phyloP scores from a whole-genome alignment of 2,797 vertebrate genomes.

The Alauda arvensis region DNA sequence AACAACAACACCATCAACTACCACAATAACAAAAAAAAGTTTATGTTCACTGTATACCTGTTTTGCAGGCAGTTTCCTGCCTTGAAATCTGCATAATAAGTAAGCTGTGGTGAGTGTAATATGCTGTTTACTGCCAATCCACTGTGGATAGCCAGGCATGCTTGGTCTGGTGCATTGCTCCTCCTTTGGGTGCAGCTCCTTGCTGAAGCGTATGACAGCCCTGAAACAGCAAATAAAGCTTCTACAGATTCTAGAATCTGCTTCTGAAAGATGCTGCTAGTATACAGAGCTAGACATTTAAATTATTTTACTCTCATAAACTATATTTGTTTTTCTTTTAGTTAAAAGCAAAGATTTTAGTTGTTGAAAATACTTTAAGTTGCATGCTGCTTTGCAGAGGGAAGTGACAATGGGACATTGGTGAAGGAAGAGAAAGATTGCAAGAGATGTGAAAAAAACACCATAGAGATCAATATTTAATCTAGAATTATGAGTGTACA shows the following conservation, averaged over 20 bases:
- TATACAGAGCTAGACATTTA: background rate
- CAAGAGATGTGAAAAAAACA: background rate
- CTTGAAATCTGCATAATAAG: slow-evolving; percentile 2
- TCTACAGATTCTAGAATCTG: background rate
- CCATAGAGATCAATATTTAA: slow-evolving; percentile 56
- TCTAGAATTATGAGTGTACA: slow-evolving; percentile 56
- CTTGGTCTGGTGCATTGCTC: background rate
- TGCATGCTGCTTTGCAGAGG: background rate
- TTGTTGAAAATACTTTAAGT: background rate
- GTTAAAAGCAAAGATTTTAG: background rate
- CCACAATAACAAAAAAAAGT: slow-evolving; percentile 17
- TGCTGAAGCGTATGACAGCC: background rate
- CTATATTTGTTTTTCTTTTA: background rate
- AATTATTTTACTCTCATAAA: background rate
- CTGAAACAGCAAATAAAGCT: background rate
- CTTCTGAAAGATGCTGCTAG: background rate
- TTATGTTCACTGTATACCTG: background rate
- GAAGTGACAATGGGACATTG: background rate
- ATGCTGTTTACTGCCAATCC: background rate
- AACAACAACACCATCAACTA: background rate
- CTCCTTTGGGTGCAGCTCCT: background rate
- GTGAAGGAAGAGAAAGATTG: background rate
- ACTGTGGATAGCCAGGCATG: background rate
- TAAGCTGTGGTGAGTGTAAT: background rate
- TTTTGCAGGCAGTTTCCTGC: slow-evolving; percentile 10